Percentiles rank a stretch among this genome's conserved stretches.
Conservation (phyloP, 2,888 invertebrate genomes). For the Pardosa pseudoannulata region DNA sequence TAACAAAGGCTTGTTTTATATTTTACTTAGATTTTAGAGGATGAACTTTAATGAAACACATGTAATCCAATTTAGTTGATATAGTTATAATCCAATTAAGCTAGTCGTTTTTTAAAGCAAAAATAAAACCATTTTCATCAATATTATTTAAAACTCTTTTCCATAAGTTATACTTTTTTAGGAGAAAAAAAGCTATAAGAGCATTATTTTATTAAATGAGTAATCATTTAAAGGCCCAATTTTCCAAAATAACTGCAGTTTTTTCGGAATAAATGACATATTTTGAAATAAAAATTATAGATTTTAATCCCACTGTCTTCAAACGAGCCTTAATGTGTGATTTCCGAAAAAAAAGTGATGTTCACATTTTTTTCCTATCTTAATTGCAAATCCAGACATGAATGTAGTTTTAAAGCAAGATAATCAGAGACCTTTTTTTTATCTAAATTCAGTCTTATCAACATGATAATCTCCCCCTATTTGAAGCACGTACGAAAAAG, state of each 20-base stretch:
- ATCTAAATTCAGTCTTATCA: background rate
- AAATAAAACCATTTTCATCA: too few relatives aligned
- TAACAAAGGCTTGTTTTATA: too few relatives aligned
- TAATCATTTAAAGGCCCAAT: background rate
- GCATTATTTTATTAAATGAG: background rate
- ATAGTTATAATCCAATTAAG: too few relatives aligned
- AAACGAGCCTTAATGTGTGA: background rate
- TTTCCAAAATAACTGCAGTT: background rate
- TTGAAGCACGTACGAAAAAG: slow-evolving; percentile 1
- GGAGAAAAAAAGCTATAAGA: too few relatives aligned
- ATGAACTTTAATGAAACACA: too few relatives aligned
- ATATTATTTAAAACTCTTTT: too few relatives aligned
- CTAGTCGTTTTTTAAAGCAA: too few relatives aligned
- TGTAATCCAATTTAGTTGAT: too few relatives aligned
- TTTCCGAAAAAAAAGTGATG: background rate
- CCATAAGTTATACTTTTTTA: too few relatives aligned
- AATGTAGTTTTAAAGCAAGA: background rate
- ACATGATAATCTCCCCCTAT: background rate
- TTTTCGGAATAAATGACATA: background rate
- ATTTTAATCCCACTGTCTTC: background rate
- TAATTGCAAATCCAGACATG: background rate
- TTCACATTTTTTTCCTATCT: background rate
- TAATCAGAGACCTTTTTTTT: background rate
- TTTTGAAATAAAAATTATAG: background rate
- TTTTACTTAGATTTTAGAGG: too few relatives aligned